phyloP scores from a whole-genome alignment of 2,797 vertebrate species.

The Petrocephalus schoutedeni region DNA sequence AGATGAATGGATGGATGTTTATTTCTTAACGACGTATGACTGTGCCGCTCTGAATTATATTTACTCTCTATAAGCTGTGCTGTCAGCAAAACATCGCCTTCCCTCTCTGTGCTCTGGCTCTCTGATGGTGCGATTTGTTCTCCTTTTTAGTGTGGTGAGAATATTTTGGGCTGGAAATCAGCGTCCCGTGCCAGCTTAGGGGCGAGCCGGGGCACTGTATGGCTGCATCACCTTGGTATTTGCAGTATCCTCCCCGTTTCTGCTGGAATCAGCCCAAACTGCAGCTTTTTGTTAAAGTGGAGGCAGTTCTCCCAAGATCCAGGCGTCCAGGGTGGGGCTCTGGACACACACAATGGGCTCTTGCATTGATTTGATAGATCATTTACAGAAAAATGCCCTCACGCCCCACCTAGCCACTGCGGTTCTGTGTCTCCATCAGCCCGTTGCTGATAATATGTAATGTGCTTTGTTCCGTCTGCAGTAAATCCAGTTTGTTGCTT shows the following conservation, averaged over 20 bases:
- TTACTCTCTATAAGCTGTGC: not conserved
- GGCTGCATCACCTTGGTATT: not conserved
- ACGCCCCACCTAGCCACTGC: not conserved
- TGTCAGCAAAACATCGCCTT: not conserved
- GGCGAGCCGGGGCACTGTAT: not conserved
- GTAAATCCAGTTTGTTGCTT: not conserved
- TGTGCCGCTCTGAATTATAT: not conserved
- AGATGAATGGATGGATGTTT: constrained; percentile 7
- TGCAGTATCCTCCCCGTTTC: not conserved
- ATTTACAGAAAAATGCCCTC: constrained; percentile 15
- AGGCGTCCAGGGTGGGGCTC: not conserved
- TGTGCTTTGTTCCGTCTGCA: not conserved
- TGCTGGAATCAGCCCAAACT: no score
- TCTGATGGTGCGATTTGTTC: not conserved
- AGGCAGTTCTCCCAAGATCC: not conserved
- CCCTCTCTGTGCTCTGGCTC: not conserved
- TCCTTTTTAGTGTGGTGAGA: not conserved
- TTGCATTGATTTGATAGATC: not conserved
- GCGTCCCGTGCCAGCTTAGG: not conserved
- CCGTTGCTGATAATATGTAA: not conserved
- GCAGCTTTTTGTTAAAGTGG: no score
- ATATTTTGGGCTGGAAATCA: not conserved
- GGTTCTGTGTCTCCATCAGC: not conserved
- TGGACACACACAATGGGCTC: not conserved
- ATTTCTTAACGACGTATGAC: not conserved